Percentiles rank a stretch among this genome's conserved stretches.
These are phyloP conservation scores for Lottia gigantea DNA, from an alignment of 2,888 invertebrate species.

Conservation along the genomic window DNA sequence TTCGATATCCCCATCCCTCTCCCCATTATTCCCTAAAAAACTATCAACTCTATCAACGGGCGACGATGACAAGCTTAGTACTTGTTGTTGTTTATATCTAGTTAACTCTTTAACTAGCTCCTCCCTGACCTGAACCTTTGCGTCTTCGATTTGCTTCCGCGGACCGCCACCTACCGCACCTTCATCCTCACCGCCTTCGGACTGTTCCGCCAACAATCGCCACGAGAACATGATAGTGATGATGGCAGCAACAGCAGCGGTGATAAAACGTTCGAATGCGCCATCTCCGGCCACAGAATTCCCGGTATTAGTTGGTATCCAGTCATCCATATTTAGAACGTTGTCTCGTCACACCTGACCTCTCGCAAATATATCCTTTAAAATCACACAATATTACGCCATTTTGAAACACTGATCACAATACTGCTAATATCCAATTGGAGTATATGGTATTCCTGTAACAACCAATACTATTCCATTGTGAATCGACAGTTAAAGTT, in stretches of 20 bases:
- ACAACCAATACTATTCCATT: too few relatives aligned
- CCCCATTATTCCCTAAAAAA: conserved; percentile 14
- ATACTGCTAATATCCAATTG: background rate
- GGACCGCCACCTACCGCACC: conserved; percentile 13
- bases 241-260: conserved; percentile 63
- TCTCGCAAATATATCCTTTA: background rate
- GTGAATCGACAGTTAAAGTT: too few relatives aligned
- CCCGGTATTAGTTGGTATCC: conserved; percentile 23
- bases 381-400: conserved; percentile 1
- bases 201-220: conserved; percentile 55
- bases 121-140: conserved; percentile 12
- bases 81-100: conserved; percentile 3
- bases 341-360: conserved; percentile 6
- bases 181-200: conserved; percentile 30
- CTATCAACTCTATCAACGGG: too few relatives aligned
- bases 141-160: conserved; percentile 5
- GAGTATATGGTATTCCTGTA: too few relatives aligned
- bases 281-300: conserved; percentile 41
- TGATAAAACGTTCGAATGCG: conserved; percentile 63
- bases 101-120: conserved; percentile 12
- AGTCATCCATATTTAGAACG: conserved; percentile 12
- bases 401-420: background rate
- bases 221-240: conserved; percentile 65
- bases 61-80: background rate
- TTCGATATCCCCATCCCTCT: conserved; percentile 25